Evolutionary conservation across 2,113 vertebrate genomes (phyloP).

Genomic region (Aleadryas rufinucha): DNA sequence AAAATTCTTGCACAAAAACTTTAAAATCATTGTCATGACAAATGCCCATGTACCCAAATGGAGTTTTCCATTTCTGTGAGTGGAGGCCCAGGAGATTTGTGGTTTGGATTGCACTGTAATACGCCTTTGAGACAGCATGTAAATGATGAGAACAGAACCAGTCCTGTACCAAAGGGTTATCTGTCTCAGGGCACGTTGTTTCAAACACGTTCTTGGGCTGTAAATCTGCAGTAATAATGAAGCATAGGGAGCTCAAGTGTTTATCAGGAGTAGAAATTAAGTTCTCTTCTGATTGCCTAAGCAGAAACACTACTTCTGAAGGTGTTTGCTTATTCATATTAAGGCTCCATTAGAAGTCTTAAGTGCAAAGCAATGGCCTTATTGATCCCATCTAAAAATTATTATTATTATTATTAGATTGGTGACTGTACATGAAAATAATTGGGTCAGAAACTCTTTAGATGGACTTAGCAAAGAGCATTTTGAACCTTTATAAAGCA

Average conservation of each 20-base stretch:
- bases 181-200: background rate
- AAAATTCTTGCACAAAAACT: background rate
- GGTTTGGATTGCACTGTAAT: background rate
- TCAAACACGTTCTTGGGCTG: background rate
- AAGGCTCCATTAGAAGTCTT: slow-evolving; percentile 44
- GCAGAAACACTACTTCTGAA: slow-evolving; percentile 28
- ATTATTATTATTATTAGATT: slow-evolving; percentile 50
- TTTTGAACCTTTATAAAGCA: slow-evolving; percentile 68
- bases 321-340: slow-evolving; percentile 38
- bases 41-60: background rate
- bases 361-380: slow-evolving; percentile 32
- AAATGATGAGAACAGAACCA: background rate
- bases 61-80: background rate
- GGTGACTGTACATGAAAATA: slow-evolving; percentile 52
- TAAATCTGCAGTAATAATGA: background rate
- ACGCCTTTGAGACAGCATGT: background rate
- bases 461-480: background rate
- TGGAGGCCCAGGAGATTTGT: background rate
- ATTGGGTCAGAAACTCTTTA: slow-evolving; percentile 24
- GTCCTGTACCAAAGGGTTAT: background rate
- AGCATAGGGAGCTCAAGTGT: background rate
- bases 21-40: background rate
- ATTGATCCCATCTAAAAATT: slow-evolving; percentile 43
- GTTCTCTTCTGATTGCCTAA: slow-evolving; percentile 20
- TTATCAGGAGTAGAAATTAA: slow-evolving; percentile 12